phyloP scores from a whole-genome alignment of 2,888 invertebrate species.

The Caenorhabditis sulstoni region DNA sequence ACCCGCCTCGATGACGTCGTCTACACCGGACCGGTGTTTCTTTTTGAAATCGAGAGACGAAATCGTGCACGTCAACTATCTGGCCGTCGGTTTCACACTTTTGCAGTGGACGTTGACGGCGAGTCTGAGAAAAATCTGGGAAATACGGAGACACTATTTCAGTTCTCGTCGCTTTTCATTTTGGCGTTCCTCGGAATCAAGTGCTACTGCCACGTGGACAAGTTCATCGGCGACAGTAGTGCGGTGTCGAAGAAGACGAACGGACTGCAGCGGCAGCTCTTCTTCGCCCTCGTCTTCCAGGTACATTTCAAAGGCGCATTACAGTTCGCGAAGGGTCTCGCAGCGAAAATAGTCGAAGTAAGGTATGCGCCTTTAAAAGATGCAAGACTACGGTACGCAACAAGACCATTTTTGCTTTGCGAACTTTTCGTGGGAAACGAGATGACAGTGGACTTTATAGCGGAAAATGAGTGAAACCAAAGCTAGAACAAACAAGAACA shows the following conservation, averaged over 20 bases:
- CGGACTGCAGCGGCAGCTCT: slow-evolving; percentile 19
- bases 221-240: not conserved
- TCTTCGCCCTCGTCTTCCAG: slow-evolving; percentile 33
- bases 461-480: too few relatives aligned
- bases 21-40: not conserved
- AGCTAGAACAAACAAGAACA: too few relatives aligned
- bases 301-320: too few relatives aligned
- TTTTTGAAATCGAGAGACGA: not conserved
- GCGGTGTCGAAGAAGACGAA: not conserved
- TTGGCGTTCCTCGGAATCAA: slow-evolving; percentile 6
- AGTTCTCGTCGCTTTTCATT: not conserved
- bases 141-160: not conserved
- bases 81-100: not conserved
- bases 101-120: not conserved
- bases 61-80: not conserved
- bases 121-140: not conserved
- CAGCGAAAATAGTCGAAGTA: too few relatives aligned
- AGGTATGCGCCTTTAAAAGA: too few relatives aligned
- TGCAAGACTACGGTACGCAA: too few relatives aligned
- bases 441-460: too few relatives aligned
- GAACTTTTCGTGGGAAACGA: too few relatives aligned
- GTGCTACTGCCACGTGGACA: slow-evolving; percentile 7
- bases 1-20: not conserved
- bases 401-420: too few relatives aligned
- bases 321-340: too few relatives aligned